A percentile compares a stretch with the other conserved stretches of the same genome.
Conservation (phyloP, 2,888 invertebrate genomes). For the Pandemis corylana region DNA sequence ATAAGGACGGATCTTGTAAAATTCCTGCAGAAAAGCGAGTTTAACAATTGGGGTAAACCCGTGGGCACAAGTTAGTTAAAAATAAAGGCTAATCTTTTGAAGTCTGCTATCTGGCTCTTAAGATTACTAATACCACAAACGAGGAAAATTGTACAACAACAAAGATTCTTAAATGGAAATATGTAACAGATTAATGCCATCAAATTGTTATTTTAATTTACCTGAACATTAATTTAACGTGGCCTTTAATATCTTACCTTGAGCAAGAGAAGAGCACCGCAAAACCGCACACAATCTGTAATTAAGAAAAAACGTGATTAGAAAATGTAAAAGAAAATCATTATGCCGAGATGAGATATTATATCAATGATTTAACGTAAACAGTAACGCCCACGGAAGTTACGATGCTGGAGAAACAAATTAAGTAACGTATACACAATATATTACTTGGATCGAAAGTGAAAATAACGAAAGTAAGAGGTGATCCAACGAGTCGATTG, state of each 20-base stretch:
- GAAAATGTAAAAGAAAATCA: constrained; percentile 41
- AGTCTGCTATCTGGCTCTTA: background rate
- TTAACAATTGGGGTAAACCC: too few relatives aligned
- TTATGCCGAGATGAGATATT: constrained; percentile 42
- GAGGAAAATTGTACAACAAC: constrained; percentile 6
- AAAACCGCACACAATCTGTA: constrained; percentile 57
- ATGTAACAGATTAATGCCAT: constrained; percentile 5
- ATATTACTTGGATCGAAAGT: constrained; percentile 75
- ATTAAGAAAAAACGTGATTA: constrained; percentile 50
- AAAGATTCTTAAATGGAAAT: background rate
- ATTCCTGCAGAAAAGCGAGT: too few relatives aligned
- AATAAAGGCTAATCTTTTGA: constrained; percentile 1
- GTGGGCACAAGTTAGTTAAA: background rate
- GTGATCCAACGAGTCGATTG: constrained; percentile 58
- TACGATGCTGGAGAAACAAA: constrained; percentile 54
- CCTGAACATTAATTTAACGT: background rate
- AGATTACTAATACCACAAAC: background rate
- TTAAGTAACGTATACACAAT: constrained; percentile 65
- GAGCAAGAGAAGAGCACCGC: constrained; percentile 55
- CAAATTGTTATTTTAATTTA: constrained; percentile 4
- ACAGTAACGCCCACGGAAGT: constrained; percentile 57
- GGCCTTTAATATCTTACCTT: constrained; percentile 54
- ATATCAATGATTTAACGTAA: constrained; percentile 49
- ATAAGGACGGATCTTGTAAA: too few relatives aligned
- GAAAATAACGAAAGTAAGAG: constrained; percentile 78